Base-by-base conservation (phyloP, 2,113 vertebrate genomes). In the Andinoacara biseriatus region DNA sequence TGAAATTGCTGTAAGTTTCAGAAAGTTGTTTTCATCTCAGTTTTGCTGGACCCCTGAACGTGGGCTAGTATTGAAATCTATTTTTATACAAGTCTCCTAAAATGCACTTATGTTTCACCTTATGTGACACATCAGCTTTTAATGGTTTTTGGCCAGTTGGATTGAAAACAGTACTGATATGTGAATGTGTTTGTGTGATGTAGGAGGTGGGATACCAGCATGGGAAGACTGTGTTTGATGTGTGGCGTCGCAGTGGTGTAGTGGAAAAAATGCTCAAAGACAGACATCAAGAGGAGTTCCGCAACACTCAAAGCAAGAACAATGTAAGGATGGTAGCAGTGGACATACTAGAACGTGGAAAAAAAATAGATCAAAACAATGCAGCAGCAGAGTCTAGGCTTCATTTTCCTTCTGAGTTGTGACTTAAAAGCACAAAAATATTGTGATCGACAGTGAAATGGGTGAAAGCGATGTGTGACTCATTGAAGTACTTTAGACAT, bases 181-280 rank as follows among this genome's bases (percentile, higher is more conserved):
- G 7, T 61, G 4, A 86, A 3, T 74, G 2, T 61, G 7, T 87
- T 10, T 83, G 31, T 80, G 18, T 87, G 2, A 10, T 49, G 26
- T 62, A 99, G 98, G 98, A 98, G 77, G 97, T 99, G 87, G 98
- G 98, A 54, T 97, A 97, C 91, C 97, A 97, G 92, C 98, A 99
- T 0, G 98, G 97, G 3, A 97, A 96, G 88, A 99, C 97, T 0
- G 95, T 99, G 4, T 99, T 99, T 84, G 97, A 96, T 3, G 96
- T 98, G 83, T 99, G 98, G 98, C 80, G 89, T 76, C 95, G 97
- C 65, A 97, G 97, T 9, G 97, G 97, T 0, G 97, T 99, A 76
- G 95, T 98, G 67, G 97, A 98, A 13, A 98, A 98, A 83, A 98
- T 99, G 97, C 82, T 99, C 52, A 97, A 93, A 85, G 98, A 99